Conservation (phyloP, 2,797 vertebrate genomes). For the Phaenicophaeus curvirostris region DNA sequence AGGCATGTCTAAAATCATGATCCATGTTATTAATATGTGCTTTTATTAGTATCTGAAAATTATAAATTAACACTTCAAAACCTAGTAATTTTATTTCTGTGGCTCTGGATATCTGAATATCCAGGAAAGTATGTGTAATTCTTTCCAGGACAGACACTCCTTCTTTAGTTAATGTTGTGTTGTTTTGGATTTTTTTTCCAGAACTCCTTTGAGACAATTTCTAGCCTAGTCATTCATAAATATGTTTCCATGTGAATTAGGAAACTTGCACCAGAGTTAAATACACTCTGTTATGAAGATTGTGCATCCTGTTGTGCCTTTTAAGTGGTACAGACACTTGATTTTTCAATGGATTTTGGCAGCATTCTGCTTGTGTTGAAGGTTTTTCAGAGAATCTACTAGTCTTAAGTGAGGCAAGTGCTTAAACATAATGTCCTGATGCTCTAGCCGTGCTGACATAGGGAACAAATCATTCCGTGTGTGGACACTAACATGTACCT, state of each 20-base stretch:
- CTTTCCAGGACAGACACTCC: not conserved
- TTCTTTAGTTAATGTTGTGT: not conserved
- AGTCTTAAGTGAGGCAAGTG: not conserved
- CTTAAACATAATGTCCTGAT: not conserved
- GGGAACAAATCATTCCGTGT: rapidly evolving
- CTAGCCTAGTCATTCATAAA: not conserved
- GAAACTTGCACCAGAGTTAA: not conserved
- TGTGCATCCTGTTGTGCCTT: not conserved
- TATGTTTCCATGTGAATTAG: not conserved
- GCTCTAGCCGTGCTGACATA: not conserved
- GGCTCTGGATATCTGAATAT: not conserved
- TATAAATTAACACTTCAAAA: not conserved
- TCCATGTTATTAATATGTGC: not conserved
- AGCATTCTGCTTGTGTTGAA: not conserved
- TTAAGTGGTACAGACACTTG: not conserved
- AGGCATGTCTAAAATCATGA: not conserved
- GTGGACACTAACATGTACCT: rapidly evolving
- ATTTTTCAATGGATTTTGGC: not conserved
- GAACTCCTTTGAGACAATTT: not conserved
- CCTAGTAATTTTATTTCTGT: not conserved
- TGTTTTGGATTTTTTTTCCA: not conserved
- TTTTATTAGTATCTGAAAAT: not conserved
- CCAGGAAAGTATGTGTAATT: not conserved
- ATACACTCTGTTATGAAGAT: not conserved
- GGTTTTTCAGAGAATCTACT: not conserved